Evolutionary conservation across 2,797 vertebrate genomes (phyloP).

Genomic region (Enteromius argenteus): DNA sequence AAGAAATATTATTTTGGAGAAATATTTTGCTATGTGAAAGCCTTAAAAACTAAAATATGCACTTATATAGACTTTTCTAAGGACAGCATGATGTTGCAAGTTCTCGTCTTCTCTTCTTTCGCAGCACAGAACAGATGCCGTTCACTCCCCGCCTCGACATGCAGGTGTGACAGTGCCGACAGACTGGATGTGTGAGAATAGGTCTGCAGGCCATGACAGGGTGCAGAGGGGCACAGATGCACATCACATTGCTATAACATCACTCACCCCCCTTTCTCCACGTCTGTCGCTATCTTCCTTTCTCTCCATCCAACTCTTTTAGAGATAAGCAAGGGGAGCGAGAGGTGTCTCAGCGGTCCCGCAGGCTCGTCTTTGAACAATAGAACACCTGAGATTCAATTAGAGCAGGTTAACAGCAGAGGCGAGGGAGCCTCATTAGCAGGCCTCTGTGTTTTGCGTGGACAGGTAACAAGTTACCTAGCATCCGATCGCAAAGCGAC

Average conservation of each 20-base stretch:
- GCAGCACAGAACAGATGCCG: conserved; percentile 70
- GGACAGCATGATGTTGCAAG: background rate
- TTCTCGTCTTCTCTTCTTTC: conserved; percentile 33
- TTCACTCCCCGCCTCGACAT: conserved; percentile 65
- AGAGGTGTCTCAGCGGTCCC: conserved; percentile 69
- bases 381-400: conserved; percentile 85
- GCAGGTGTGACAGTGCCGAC: conserved; percentile 72
- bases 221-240: conserved; percentile 64
- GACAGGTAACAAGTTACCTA: conserved; percentile 42
- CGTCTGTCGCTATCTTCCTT: conserved; percentile 20
- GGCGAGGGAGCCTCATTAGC: conserved; percentile 67
- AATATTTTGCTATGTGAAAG: background rate
- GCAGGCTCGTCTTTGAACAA: conserved; percentile 85
- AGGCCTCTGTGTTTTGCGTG: conserved; percentile 56
- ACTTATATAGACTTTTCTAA: background rate
- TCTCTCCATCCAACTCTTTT: conserved; percentile 45
- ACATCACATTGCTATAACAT: conserved; percentile 57
- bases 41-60: background rate
- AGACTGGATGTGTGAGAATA: conserved; percentile 74
- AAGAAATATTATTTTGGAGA: too few species aligned
- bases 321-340: conserved; percentile 63
- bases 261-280: conserved; percentile 26
- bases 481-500: background rate
- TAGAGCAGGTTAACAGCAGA: conserved; percentile 87
- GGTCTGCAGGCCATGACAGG: conserved; percentile 69